These are phyloP conservation scores for Oxyura jamaicensis DNA, from an alignment of 2,113 vertebrate genomes.

Conservation along the genomic window DNA sequence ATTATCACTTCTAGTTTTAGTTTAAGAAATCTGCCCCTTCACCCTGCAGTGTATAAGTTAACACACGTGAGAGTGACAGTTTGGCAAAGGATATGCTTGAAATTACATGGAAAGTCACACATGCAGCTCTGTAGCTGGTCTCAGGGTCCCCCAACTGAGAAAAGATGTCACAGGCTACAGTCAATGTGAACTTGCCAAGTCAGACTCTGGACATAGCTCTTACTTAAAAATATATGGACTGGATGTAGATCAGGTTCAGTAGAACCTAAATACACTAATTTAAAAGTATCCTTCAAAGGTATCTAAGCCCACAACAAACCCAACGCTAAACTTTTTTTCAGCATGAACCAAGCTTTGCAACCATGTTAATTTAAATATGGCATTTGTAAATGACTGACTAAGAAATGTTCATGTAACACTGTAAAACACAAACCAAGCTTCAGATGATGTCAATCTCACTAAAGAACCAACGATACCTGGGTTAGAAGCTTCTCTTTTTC, in stretches of 20 bases:
- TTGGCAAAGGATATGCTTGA: neutral
- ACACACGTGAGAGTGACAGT: no score
- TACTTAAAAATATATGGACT: neutral
- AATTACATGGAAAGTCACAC: neutral
- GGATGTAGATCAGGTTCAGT: neutral
- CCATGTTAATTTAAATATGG: neutral
- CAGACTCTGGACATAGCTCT: neutral
- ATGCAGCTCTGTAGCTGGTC: neutral
- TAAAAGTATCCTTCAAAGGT: fast-evolving
- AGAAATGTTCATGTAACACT: fast-evolving
- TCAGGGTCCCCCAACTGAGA: neutral
- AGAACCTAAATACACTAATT: neutral
- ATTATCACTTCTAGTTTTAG: neutral
- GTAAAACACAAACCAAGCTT: neutral
- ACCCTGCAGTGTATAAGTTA: neutral
- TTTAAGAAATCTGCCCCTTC: neutral
- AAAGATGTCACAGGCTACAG: neutral
- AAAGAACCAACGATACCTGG: conserved; percentile 79
- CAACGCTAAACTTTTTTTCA: neutral
- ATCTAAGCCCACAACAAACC: neutral
- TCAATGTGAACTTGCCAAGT: neutral
- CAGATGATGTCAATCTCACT: neutral
- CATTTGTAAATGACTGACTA: neutral
- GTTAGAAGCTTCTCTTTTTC: conserved; percentile 97
- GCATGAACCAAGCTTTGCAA: neutral